Percentiles rank a stretch among this genome's conserved stretches.
These are phyloP conservation scores for Oscheius sp. DNA, from an alignment of 2,888 invertebrate species.

Conservation along the genomic window DNA sequence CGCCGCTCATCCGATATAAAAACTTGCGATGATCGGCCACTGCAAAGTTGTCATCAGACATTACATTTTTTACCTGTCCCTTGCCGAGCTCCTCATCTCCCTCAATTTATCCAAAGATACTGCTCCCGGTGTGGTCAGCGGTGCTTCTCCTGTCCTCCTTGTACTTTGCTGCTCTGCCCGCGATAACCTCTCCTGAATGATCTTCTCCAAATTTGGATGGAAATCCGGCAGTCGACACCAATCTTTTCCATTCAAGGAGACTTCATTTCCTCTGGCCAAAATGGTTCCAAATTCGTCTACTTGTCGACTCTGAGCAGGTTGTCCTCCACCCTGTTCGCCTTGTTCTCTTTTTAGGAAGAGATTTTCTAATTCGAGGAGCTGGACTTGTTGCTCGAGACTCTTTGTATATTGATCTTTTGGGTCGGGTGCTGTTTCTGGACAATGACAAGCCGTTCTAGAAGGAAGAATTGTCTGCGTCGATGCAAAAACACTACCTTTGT, in stretches of 20 bases:
- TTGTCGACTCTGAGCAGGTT: background rate
- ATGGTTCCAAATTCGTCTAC: conserved; percentile 31
- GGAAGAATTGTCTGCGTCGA: background rate
- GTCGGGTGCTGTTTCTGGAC: background rate
- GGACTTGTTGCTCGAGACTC: conserved; percentile 59
- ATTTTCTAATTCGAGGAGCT: conserved; percentile 59
- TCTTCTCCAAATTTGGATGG: conserved; percentile 52
- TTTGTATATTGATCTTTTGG: conserved; percentile 52
- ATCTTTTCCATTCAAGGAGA: conserved; percentile 51
- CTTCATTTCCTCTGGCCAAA: conserved; percentile 49
- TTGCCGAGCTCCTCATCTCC: conserved; percentile 2
- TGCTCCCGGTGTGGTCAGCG: background rate
- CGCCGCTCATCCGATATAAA: conserved; percentile 4
- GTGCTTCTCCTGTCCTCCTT: background rate
- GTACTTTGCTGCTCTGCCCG: conserved; percentile 2
- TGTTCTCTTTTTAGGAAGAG: conserved; percentile 43
- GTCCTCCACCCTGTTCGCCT: background rate
- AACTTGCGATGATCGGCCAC: conserved; percentile 19
- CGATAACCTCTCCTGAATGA: conserved; percentile 29
- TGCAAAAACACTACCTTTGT: conserved; percentile 12
- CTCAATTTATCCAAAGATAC: background rate
- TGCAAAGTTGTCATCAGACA: background rate
- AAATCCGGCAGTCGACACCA: conserved; percentile 56
- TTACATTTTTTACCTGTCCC: conserved; percentile 2
- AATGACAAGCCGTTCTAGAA: conserved; percentile 16